These are phyloP conservation scores for Embiotoca jacksoni DNA, from an alignment of 2,113 vertebrate species.

Conservation along the genomic window DNA sequence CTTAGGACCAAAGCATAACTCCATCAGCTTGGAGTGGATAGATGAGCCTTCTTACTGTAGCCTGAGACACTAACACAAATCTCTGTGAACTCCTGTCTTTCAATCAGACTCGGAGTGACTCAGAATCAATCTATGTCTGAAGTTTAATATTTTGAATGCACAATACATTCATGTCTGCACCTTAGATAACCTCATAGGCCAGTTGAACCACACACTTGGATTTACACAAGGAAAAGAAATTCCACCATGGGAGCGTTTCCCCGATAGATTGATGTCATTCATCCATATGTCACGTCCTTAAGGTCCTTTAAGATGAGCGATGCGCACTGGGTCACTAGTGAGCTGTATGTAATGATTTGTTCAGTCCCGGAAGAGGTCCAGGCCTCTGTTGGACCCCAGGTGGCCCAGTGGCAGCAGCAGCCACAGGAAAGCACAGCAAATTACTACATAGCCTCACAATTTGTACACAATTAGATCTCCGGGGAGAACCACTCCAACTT, in stretches of 20 bases:
- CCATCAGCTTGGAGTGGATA: conserved; percentile 2
- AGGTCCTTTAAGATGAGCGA: conserved; percentile 24
- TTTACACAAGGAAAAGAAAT: not conserved
- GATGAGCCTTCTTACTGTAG: conserved; percentile 30
- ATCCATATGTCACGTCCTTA: conserved; percentile 31
- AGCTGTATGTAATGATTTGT: conserved; percentile 44
- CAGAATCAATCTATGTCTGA: conserved; percentile 16
- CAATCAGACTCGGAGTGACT: conserved; percentile 18
- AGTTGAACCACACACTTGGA: conserved; percentile 11
- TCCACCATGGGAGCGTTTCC: not conserved
- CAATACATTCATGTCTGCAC: conserved; percentile 1
- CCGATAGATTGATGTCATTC: not conserved
- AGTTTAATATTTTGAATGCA: conserved; percentile 13
- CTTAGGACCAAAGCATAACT: not conserved
- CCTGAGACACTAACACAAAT: conserved; percentile 47
- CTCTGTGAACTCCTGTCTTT: conserved; percentile 30
- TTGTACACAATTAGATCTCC: conserved; percentile 65
- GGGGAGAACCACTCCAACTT: conserved; percentile 44
- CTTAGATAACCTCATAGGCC: not conserved
- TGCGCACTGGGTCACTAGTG: conserved; percentile 30
- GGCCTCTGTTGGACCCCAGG: conserved; percentile 52
- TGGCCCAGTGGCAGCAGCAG: conserved; percentile 44
- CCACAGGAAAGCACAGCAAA: conserved; percentile 42
- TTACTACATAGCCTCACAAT: conserved; percentile 41
- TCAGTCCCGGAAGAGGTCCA: conserved; percentile 45